Conservation (phyloP, 2,888 invertebrate species). For the Diloba caeruleocephala region DNA sequence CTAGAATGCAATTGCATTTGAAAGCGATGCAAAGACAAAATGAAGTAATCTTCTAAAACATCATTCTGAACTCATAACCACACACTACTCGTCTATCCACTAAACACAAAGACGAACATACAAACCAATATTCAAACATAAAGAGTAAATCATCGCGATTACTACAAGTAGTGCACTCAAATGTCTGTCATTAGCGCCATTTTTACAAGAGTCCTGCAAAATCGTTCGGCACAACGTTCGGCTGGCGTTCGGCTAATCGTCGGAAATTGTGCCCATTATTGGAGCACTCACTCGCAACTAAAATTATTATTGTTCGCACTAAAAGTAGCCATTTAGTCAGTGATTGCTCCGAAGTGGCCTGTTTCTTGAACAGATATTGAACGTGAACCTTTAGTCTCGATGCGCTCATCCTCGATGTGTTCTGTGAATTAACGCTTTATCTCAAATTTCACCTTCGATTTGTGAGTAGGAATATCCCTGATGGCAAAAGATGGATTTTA, state of each 20-base stretch:
- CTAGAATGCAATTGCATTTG: neutral
- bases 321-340: conserved; percentile 84
- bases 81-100: neutral
- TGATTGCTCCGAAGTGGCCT: conserved; percentile 70
- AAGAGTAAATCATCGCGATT: conserved; percentile 55
- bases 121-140: conserved; percentile 43
- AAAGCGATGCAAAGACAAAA: neutral
- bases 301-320: conserved; percentile 88
- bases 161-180: conserved; percentile 68
- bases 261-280: conserved; percentile 88
- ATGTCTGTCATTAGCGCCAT: conserved; percentile 74
- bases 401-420: conserved; percentile 36
- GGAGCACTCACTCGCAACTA: conserved; percentile 84
- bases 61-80: conserved; percentile 2
- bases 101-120: conserved; percentile 32
- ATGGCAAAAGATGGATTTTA: neutral
- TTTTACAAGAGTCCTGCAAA: conserved; percentile 82
- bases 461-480: neutral
- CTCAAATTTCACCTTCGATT: conserved; percentile 4
- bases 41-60: neutral
- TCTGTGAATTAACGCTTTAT: conserved; percentile 17
- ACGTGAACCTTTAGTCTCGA: conserved; percentile 55
- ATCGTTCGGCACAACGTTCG: conserved; percentile 62
- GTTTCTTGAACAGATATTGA: conserved; percentile 60
- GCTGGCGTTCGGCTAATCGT: conserved; percentile 81